Evolutionary conservation across 2,113 vertebrate species (phyloP).

Genomic region (Heterochromis multidens): DNA sequence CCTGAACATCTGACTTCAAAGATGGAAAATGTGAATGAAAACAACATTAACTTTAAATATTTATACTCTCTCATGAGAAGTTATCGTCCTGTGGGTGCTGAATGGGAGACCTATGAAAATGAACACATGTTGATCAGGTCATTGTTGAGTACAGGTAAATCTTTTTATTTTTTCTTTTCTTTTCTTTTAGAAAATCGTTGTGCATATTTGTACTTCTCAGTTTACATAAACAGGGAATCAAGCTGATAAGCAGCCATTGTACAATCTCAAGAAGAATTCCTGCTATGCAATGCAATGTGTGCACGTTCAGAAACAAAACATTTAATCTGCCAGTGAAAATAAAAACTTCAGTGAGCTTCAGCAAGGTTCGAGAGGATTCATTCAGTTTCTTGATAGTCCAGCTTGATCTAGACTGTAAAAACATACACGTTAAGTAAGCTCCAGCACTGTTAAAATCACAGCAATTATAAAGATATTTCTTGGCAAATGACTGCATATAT

Average conservation of each 20-base stretch:
- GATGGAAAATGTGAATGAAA: background rate
- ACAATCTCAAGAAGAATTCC: too few species aligned
- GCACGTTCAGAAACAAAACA: rapidly evolving
- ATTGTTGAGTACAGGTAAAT: too few species aligned
- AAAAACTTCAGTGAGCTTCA: background rate
- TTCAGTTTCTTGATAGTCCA: background rate
- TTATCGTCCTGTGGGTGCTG: background rate
- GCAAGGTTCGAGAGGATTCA: background rate
- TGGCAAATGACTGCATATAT: background rate
- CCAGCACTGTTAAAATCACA: background rate
- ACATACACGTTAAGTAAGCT: background rate
- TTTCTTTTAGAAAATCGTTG: too few species aligned
- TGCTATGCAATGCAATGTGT: background rate
- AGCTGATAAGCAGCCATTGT: too few species aligned
- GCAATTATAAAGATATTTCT: background rate
- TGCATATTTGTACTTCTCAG: too few species aligned
- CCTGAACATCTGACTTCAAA: conserved; percentile 3
- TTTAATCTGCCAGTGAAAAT: background rate
- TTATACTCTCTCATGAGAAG: background rate
- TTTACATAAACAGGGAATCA: too few species aligned
- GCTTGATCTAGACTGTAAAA: background rate
- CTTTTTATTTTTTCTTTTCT: too few species aligned
- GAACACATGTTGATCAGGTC: background rate
- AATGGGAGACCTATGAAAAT: background rate
- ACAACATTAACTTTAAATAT: conserved; percentile 18